Evolutionary conservation across 2,888 invertebrate species (phyloP), one percentile per base, ranked within the genome.

Genomic region (Drosophila ustulata): DNA sequence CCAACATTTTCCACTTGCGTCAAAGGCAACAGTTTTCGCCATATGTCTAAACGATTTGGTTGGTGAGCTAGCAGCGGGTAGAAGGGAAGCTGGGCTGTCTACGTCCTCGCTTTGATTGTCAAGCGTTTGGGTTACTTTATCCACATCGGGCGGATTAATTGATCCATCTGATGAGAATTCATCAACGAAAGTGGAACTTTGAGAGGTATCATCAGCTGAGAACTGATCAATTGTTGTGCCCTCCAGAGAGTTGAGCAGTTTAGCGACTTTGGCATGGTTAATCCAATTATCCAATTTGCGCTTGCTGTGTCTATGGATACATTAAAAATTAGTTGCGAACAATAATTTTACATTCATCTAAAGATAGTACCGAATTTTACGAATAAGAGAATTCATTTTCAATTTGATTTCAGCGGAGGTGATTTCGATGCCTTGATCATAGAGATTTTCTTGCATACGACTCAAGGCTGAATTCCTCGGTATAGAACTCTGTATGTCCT

Each of bases 301-400:
- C 8, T 8, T 68, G 53, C 0, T 26, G 26, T 13, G 30, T 26
- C 80, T 80, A 41, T 11, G 55, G 32, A n/a, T 6, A 41, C 25
- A 3, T 34, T 37, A 1, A 8, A 1, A 6, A 32, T 52, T 25
- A 49, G 4, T 23, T 6, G 43, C 3, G 9, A 30, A 6, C 9
- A 0, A 8, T 13, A 5, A 6, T 5, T 6, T 34, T 3, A 34
- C 9, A 32, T 11, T 11, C 0, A n/a, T 4, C 5, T 0, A 4
- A 47, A 13, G 7, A 3, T 7, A 32, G 11, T 45, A 80, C 80
- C 62, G 61, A 46, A 63, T 82, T 34, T 51, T 66, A 3, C 78
- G 80, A 23, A 23, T 57, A 0, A 80, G n/a, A 0, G 66, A 37
- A 25, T 59, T 53, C 3, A 80, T 66, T 70, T 82, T 82, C 0